phyloP scores from a whole-genome alignment of 1,140 invertebrate genomes.

The Cyphomyrmex costatus region DNA sequence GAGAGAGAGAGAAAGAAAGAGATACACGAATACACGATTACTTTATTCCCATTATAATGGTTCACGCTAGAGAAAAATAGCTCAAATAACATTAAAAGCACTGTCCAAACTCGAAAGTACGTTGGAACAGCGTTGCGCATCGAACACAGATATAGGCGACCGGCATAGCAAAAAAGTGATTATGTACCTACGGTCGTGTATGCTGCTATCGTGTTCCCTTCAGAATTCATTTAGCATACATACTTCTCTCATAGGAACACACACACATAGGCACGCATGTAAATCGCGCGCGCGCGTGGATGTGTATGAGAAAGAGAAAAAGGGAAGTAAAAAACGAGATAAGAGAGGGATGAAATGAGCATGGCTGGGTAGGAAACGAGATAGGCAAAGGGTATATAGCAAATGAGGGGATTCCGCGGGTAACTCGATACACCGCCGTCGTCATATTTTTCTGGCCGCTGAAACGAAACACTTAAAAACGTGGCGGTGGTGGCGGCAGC shows the following conservation, averaged over 20 bases:
- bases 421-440: slow-evolving; percentile 63
- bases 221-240: slow-evolving; percentile 39
- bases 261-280: slow-evolving; percentile 42
- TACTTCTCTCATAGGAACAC: slow-evolving; percentile 35
- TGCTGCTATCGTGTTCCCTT: slow-evolving; percentile 40
- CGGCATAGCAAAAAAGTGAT: slow-evolving; percentile 48
- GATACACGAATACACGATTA: slow-evolving; percentile 24
- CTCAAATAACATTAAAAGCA: slow-evolving; percentile 41
- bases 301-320: too few relatives aligned
- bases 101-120: slow-evolving; percentile 55
- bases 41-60: slow-evolving; percentile 54
- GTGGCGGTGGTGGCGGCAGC: slow-evolving; percentile 75
- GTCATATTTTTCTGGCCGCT: slow-evolving; percentile 66
- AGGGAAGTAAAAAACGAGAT: not conserved
- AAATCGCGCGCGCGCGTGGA: slow-evolving; percentile 23
- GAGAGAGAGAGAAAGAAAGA: not conserved
- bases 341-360: not conserved
- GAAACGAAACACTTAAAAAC: slow-evolving; percentile 81
- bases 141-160: slow-evolving; percentile 33
- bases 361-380: slow-evolving; percentile 26
- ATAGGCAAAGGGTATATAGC: slow-evolving; percentile 40
- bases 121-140: slow-evolving; percentile 16
- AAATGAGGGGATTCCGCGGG: slow-evolving; percentile 58
- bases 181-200: slow-evolving; percentile 37
- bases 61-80: slow-evolving; percentile 51